These are phyloP conservation scores for Nesogale talazaci DNA, from an alignment of 2,113 vertebrate species.

Conservation along the genomic window DNA sequence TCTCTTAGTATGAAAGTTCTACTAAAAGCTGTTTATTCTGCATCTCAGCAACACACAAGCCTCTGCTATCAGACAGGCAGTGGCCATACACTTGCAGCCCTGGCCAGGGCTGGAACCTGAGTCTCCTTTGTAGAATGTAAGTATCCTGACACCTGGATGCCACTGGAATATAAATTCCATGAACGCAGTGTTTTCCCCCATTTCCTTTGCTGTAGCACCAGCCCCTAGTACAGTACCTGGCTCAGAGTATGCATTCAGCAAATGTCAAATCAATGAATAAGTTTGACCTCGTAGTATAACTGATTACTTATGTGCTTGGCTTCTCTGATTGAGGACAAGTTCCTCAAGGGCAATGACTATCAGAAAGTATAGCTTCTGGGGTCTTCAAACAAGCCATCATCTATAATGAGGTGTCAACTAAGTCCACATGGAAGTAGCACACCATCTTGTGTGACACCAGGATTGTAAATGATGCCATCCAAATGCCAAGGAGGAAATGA, in stretches of 20 bases:
- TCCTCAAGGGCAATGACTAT: neutral
- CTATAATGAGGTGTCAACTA: no score
- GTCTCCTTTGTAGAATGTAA: neutral
- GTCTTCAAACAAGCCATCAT: no score
- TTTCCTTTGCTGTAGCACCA: neutral
- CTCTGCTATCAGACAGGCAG: neutral
- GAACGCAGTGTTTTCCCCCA: neutral
- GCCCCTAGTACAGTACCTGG: neutral
- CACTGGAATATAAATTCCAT: neutral
- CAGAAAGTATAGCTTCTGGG: no score
- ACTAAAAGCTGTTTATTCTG: neutral
- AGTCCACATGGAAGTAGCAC: no score
- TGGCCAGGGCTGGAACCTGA: neutral
- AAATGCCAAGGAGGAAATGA: no score
- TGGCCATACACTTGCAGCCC: neutral
- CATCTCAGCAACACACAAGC: neutral
- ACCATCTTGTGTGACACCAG: no score
- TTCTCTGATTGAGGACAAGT: slow-evolving; percentile 4
- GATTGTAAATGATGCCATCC: no score
- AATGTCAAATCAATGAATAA: neutral
- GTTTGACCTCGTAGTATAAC: neutral
- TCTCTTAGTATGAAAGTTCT: neutral
- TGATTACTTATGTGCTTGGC: neutral
- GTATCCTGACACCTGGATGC: neutral
- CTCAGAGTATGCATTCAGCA: neutral